A percentile compares a stretch with the other conserved stretches of the same genome.
Evolutionary conservation across 23 tunicate genomes (phyloP).

Genomic region (Oikopleura albicans): DNA sequence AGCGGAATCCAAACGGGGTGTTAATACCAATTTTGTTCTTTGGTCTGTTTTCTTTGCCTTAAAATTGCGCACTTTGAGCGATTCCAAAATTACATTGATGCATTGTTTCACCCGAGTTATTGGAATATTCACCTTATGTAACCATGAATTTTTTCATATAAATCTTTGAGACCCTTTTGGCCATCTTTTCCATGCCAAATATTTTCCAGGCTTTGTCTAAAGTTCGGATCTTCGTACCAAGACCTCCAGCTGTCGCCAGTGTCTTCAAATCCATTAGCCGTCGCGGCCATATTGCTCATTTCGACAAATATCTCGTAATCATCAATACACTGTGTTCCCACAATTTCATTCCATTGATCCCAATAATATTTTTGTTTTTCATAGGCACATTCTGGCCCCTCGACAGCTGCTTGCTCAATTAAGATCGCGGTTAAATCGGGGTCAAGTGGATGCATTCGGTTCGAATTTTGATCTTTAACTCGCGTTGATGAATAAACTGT

Average conservation of each 20-base stretch:
- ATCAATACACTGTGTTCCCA: background rate
- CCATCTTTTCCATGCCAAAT: background rate
- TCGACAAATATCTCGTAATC: background rate
- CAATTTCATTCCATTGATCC: background rate
- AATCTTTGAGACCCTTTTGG: background rate
- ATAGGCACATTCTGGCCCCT: background rate
- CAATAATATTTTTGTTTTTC: background rate
- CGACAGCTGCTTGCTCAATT: background rate
- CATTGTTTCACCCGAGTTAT: too few relatives aligned
- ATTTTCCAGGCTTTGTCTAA: background rate
- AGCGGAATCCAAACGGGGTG: too few relatives aligned
- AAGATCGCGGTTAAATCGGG: constrained; percentile 5
- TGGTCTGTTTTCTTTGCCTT: too few relatives aligned
- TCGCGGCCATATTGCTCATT: background rate
- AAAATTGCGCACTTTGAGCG: too few relatives aligned
- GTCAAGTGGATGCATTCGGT: background rate
- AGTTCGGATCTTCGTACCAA: background rate
- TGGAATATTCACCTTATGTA: background rate
- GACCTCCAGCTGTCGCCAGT: constrained; percentile 7
- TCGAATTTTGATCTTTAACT: constrained; percentile 11
- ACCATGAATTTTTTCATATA: background rate
- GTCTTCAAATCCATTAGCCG: background rate
- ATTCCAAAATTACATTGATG: too few relatives aligned
- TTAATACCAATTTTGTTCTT: too few relatives aligned
- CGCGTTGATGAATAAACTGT: background rate